These are phyloP conservation scores for Pocillopora grandis DNA, from an alignment of 92 coral and sea anemone genomes.

Conservation along the genomic window DNA sequence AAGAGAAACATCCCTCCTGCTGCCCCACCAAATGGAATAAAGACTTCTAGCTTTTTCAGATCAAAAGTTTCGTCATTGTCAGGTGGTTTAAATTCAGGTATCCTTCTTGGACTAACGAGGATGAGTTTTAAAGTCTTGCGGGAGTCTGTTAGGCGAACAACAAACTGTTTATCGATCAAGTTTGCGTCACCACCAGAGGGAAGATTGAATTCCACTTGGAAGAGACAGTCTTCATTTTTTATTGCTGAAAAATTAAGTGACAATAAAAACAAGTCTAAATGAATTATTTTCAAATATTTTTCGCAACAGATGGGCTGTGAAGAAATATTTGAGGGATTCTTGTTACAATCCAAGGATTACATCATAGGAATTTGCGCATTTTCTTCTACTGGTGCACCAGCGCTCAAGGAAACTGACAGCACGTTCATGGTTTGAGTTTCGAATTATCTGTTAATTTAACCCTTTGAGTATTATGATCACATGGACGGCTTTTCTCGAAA, in stretches of 20 bases:
- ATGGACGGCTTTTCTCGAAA: too few relatives aligned
- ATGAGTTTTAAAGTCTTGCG: constrained; percentile 55
- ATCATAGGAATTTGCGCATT: too few relatives aligned
- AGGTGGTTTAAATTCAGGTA: constrained; percentile 61
- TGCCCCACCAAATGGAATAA: constrained; percentile 64
- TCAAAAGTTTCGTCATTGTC: constrained; percentile 57
- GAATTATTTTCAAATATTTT: too few relatives aligned
- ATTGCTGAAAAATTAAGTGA: constrained; percentile 47
- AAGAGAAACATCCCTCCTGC: constrained; percentile 51
- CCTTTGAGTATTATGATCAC: too few relatives aligned
- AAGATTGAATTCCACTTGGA: constrained; percentile 65
- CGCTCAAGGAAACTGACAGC: too few relatives aligned
- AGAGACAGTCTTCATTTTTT: constrained; percentile 46
- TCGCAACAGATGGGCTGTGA: too few relatives aligned
- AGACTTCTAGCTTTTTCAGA: constrained; percentile 41
- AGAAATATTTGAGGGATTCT: too few relatives aligned
- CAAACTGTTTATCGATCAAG: constrained; percentile 75
- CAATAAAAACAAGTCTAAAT: too few relatives aligned
- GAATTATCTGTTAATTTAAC: too few relatives aligned
- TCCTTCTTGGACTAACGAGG: constrained; percentile 68
- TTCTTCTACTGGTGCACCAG: too few relatives aligned
- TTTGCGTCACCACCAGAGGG: constrained; percentile 83
- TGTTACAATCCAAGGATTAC: too few relatives aligned
- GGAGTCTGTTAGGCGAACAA: constrained; percentile 63
- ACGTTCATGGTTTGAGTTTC: too few relatives aligned